Base-by-base conservation (phyloP, 1,140 invertebrate genomes). In the Radopholus similis region DNA sequence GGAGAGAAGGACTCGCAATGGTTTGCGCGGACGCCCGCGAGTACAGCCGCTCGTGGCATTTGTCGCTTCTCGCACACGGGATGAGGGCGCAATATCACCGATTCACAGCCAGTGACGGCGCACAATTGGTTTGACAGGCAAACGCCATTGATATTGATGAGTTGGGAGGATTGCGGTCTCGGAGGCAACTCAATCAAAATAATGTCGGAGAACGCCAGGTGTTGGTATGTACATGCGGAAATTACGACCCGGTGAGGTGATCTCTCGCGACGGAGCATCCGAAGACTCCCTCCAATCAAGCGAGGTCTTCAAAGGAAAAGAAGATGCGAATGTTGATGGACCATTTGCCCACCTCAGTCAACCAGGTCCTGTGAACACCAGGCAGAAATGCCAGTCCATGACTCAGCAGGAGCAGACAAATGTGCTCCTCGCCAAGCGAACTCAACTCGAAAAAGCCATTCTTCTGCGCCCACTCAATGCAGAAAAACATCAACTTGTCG, bases 401-500 rank as follows among this genome's bases (percentile, higher is more conserved):
- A n/a, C 34, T 8, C 28, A 63, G 21, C 1, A 70, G 3, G 18
- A 56, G 37, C n/a, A 70, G 44, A 49, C 54, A 70, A 21, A 63
- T 44, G 40, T 72, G 53, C 26, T 60, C 38, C 40, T 71, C 68
- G 32, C 18, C 38, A n/a, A 70, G 30, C 42, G 42, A 47, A 57
- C 51, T 51, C 2, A 21, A 34, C 56, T 54, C 64, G 51, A 56
- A 70, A 28, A 56, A 32, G 28, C 35, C n/a, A 26, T 42, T 38
- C 23, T 64, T 40, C 11, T 62, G 5, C 23, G 54, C 57, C 69
- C 69, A 71, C 30, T 49, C 9, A 13, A 35, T 26, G 23, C 44
- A 72, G 28, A 71, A 66, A 42, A 71, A 71, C 40, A 72, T 34
- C 5, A 71, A 21, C n/a, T 56, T 5, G 30, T 40, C 69, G 26